phyloP scores from a whole-genome alignment of 1,140 invertebrate genomes.

The Zaprionus vittiger region DNA sequence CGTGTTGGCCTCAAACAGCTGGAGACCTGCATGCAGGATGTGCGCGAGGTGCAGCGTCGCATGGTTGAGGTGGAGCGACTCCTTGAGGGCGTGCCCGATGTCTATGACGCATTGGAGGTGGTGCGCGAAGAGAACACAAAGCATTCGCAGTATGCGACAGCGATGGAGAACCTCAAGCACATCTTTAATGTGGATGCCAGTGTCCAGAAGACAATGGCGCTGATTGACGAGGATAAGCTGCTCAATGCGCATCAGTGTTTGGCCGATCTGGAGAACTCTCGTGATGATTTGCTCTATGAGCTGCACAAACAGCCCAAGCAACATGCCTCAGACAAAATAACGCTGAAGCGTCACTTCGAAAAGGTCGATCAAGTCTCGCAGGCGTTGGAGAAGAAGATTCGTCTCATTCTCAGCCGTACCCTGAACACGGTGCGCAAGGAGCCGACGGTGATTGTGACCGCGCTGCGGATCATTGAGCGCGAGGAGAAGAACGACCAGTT shows the following conservation, averaged over 20 bases:
- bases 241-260: constrained; percentile 97
- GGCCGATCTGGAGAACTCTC: constrained; percentile 97
- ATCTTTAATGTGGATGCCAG: constrained; percentile 99
- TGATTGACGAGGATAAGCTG: constrained; percentile 97
- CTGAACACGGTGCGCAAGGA: constrained; percentile 97
- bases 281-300: constrained; percentile 97
- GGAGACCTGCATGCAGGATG: constrained; percentile 92
- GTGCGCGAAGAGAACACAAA: constrained; percentile 96
- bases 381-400: constrained; percentile 95
- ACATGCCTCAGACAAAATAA: constrained; percentile 93
- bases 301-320: constrained; percentile 97
- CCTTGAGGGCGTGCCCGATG: constrained; percentile 88
- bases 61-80: constrained; percentile 90
- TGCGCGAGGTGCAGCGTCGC: constrained; percentile 89
- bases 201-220: constrained; percentile 96
- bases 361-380: constrained; percentile 96
- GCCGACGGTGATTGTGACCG: constrained; percentile 98
- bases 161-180: constrained; percentile 98
- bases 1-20: constrained; percentile 96
- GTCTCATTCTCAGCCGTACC: constrained; percentile 94
- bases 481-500: constrained; percentile 96
- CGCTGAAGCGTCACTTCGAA: constrained; percentile 97
- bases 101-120: constrained; percentile 92
- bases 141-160: constrained; percentile 98
- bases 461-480: constrained; percentile 97